Percentiles rank a stretch among this genome's conserved stretches.
Evolutionary conservation across 2,113 vertebrate species (phyloP).

Genomic region (Xenopus borealis): DNA sequence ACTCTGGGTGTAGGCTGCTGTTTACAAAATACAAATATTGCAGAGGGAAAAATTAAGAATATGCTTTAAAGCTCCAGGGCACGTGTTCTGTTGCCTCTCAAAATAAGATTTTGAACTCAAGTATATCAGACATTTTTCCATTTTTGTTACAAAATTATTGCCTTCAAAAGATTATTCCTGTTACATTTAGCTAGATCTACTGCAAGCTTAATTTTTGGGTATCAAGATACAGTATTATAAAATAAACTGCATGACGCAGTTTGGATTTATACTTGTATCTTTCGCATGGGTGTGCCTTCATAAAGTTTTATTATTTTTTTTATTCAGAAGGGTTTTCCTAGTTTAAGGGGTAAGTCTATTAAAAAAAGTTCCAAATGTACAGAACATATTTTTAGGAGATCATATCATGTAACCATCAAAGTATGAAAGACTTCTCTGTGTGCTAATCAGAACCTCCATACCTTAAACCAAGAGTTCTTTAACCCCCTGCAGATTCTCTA

Average conservation of each 20-base stretch:
- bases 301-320: conserved; percentile 46
- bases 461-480: conserved; percentile 22
- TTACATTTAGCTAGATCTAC: conserved; percentile 71
- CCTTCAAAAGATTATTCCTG: conserved; percentile 72
- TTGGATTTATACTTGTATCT: conserved; percentile 66
- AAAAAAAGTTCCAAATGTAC: conserved; percentile 40
- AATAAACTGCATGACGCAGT: conserved; percentile 64
- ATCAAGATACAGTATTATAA: conserved; percentile 75
- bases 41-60: conserved; percentile 23
- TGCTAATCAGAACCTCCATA: conserved; percentile 31
- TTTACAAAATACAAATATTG: conserved; percentile 70
- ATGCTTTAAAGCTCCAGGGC: conserved; percentile 78
- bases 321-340: conserved; percentile 41
- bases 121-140: conserved; percentile 59
- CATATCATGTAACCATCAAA: conserved; percentile 38
- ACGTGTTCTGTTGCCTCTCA: conserved; percentile 65
- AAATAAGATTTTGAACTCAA: conserved; percentile 59
- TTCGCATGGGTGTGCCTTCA: conserved; percentile 79
- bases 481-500: conserved; percentile 20
- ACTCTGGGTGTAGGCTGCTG: conserved; percentile 62
- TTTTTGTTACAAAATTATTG: conserved; percentile 61
- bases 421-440: conserved; percentile 42
- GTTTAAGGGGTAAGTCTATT: conserved; percentile 31
- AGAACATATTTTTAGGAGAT: conserved; percentile 46
- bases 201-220: conserved; percentile 79